These are phyloP conservation scores for Meteorus sp. DNA, from an alignment of 1,140 invertebrate species.

Conservation along the genomic window DNA sequence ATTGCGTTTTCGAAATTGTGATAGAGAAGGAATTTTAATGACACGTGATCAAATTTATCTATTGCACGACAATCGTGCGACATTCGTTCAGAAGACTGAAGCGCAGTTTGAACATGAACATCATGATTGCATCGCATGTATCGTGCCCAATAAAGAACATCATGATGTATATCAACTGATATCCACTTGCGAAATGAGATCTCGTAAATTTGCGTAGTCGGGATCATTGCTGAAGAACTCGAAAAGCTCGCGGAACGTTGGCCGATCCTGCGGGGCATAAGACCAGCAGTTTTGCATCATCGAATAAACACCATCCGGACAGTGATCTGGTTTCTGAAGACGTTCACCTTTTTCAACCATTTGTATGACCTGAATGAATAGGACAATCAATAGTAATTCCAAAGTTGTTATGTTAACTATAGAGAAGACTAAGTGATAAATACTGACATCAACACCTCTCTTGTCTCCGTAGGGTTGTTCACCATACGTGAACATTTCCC, in stretches of 20 bases:
- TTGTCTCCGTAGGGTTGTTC: slow-evolving; percentile 85
- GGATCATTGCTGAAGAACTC: slow-evolving; percentile 74
- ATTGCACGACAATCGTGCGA: too few species aligned
- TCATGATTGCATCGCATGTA: too few species aligned
- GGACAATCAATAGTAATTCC: slow-evolving; percentile 19
- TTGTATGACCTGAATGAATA: slow-evolving; percentile 72
- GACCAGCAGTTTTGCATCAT: slow-evolving; percentile 92
- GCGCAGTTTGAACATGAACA: too few species aligned
- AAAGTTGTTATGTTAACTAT: neutral
- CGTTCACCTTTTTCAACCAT: slow-evolving; percentile 76
- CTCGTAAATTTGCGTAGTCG: slow-evolving; percentile 70
- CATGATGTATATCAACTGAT: slow-evolving; percentile 44
- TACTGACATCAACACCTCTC: slow-evolving; percentile 74
- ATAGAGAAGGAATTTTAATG: too few species aligned
- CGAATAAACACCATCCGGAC: slow-evolving; percentile 82
- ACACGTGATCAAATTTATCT: too few species aligned
- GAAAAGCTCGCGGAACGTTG: slow-evolving; percentile 79
- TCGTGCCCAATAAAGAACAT: neutral
- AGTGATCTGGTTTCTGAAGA: slow-evolving; percentile 75
- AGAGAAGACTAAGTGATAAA: neutral
- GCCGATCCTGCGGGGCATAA: slow-evolving; percentile 74
- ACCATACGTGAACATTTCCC: slow-evolving; percentile 95
- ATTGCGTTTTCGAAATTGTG: too few species aligned
- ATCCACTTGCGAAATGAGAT: slow-evolving; percentile 59
- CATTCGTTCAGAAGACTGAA: too few species aligned